These are phyloP conservation scores for Ceramica pisi DNA, from an alignment of 2,888 invertebrate genomes.

Conservation along the genomic window DNA sequence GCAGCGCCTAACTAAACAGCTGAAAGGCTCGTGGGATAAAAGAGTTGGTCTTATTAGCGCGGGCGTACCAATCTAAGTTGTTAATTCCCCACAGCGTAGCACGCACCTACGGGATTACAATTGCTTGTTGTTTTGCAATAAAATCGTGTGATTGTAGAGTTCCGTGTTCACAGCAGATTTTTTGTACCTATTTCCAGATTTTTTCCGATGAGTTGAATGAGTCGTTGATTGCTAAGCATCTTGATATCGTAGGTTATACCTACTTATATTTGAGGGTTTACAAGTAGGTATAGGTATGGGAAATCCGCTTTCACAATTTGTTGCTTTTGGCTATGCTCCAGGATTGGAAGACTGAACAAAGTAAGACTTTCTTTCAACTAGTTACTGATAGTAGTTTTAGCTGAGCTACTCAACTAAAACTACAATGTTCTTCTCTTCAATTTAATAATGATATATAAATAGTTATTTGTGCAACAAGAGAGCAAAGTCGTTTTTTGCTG, in stretches of 20 bases:
- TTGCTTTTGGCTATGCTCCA: no score
- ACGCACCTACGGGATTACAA: conserved; percentile 74
- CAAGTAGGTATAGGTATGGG: no score
- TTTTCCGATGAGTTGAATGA: not conserved
- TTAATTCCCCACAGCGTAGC: conserved; percentile 72
- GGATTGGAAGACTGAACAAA: no score
- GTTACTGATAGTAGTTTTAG: no score
- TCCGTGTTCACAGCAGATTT: conserved; percentile 8
- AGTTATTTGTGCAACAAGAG: no score
- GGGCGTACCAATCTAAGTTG: conserved; percentile 77
- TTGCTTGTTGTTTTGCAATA: conserved; percentile 61
- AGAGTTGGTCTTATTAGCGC: conserved; percentile 70
- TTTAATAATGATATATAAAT: no score
- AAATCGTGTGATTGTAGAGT: conserved; percentile 51
- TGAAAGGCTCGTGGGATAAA: conserved; percentile 62
- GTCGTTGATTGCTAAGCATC: not conserved
- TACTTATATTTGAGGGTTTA: no score
- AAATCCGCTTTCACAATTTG: no score
- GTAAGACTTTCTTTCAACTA: no score
- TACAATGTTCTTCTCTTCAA: no score
- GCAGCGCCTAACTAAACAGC: conserved; percentile 31
- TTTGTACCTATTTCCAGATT: conserved; percentile 5
- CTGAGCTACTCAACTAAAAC: no score
- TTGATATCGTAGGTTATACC: not conserved
- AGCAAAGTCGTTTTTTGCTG: no score